Percentiles rank a stretch among this genome's conserved stretches.
phyloP scores from a whole-genome alignment of 2,113 vertebrate species.

The Heterocephalus glaber region DNA sequence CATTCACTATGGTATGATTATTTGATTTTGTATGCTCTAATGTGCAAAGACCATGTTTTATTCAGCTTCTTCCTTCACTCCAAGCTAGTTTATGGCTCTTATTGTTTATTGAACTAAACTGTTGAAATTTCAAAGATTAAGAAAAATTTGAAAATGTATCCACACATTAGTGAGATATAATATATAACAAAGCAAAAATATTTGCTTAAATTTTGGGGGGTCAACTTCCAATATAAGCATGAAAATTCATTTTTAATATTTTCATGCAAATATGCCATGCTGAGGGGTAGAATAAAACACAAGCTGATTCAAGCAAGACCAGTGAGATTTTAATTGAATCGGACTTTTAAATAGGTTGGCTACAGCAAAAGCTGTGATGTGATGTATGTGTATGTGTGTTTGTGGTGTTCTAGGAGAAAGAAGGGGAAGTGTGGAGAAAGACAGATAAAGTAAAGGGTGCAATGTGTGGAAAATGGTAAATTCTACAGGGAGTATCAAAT shows the following conservation, averaged over 20 bases:
- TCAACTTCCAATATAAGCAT: background rate
- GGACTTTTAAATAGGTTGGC: background rate
- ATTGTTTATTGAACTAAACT: background rate
- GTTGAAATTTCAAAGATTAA: slow-evolving; percentile 66
- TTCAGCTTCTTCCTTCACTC: background rate
- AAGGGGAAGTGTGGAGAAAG: background rate
- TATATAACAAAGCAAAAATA: slow-evolving; percentile 73
- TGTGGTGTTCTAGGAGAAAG: background rate
- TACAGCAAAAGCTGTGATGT: background rate
- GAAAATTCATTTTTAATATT: background rate
- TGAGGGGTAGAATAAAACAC: background rate
- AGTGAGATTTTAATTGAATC: background rate
- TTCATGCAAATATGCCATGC: background rate
- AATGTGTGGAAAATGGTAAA: background rate
- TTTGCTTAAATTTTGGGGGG: slow-evolving; percentile 64
- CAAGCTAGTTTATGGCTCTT: background rate
- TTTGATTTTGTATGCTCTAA: background rate
- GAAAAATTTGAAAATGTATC: slow-evolving; percentile 77
- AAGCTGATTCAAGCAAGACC: background rate
- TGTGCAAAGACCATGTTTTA: background rate
- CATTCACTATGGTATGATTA: background rate
- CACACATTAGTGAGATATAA: slow-evolving; percentile 69
- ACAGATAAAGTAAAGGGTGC: background rate
- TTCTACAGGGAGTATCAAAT: background rate
- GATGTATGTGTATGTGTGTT: background rate